A percentile compares a stretch with the other conserved stretches of the same genome.
These are phyloP conservation scores for Reticulitermes lucifugus DNA, from an alignment of 2,888 invertebrate genomes.

Conservation along the genomic window DNA sequence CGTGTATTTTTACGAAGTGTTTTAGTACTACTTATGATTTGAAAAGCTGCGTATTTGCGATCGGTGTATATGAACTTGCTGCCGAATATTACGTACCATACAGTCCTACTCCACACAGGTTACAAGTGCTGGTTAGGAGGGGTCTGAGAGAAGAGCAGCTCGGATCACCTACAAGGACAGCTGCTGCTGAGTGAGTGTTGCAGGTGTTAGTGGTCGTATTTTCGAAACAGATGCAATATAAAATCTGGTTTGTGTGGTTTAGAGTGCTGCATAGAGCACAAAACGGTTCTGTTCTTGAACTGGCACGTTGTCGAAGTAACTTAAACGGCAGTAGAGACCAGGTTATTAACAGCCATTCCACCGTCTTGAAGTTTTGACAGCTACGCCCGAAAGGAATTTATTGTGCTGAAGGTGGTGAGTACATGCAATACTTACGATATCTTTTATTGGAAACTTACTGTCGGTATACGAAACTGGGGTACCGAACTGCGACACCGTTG, in stretches of 20 bases:
- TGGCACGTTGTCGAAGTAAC: background rate
- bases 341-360: background rate
- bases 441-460: no score
- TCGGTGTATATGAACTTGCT: background rate
- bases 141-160: background rate
- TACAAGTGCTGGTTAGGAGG: background rate
- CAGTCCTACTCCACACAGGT: constrained; percentile 8
- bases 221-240: background rate
- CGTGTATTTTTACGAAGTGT: background rate
- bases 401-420: no score
- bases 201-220: background rate
- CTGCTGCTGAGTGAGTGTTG: constrained; percentile 11
- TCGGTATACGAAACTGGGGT: no score
- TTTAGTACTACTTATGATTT: background rate
- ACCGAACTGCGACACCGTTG: no score
- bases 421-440: no score
- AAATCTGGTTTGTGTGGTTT: background rate
- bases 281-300: background rate
- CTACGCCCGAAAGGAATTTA: background rate
- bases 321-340: background rate
- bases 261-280: background rate
- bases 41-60: background rate
- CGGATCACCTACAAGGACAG: background rate
- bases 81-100: background rate
- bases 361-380: background rate